Conservation (phyloP, 2,888 invertebrate species). For the Phorcus lineatus region DNA sequence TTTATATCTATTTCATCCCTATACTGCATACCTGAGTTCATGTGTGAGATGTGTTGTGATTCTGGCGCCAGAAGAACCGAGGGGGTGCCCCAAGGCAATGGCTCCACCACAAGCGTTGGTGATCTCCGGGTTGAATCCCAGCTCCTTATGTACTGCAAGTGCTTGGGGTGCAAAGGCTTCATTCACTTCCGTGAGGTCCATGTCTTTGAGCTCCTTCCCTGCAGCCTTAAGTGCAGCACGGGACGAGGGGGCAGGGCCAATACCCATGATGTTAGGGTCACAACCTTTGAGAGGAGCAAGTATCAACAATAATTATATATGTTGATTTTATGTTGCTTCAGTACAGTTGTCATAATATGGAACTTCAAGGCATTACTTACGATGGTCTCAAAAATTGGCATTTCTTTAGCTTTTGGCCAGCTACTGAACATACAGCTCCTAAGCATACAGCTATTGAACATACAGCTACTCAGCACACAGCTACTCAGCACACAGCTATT, state of each 20-base stretch:
- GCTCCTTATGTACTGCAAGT: slow-evolving; percentile 91
- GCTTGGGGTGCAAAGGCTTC: slow-evolving; percentile 98
- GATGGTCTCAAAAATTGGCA: no score
- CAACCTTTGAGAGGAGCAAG: slow-evolving; percentile 78
- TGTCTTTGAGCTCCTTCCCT: slow-evolving; percentile 87
- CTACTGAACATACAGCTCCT: no score
- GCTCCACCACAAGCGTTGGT: slow-evolving; percentile 97
- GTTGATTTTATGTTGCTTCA: no score
- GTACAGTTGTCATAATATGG: no score
- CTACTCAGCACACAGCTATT: no score
- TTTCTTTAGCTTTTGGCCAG: no score
- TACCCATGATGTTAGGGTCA: slow-evolving; percentile 98
- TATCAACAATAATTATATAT: no score
- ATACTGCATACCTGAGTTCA: slow-evolving; percentile 85
- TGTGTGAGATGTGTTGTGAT: slow-evolving; percentile 94
- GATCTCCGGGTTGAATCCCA: slow-evolving; percentile 89
- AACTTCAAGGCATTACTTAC: no score
- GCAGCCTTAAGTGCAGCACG: slow-evolving; percentile 86
- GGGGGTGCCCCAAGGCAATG: slow-evolving; percentile 96
- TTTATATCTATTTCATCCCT: no score
- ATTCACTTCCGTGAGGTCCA: slow-evolving; percentile 97
- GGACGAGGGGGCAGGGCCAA: slow-evolving; percentile 96
- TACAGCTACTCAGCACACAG: no score
- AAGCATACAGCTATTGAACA: no score
- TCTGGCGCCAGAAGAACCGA: slow-evolving; percentile 94